phyloP scores from a whole-genome alignment of 2,888 invertebrate species.

The Epiblema foenella region DNA sequence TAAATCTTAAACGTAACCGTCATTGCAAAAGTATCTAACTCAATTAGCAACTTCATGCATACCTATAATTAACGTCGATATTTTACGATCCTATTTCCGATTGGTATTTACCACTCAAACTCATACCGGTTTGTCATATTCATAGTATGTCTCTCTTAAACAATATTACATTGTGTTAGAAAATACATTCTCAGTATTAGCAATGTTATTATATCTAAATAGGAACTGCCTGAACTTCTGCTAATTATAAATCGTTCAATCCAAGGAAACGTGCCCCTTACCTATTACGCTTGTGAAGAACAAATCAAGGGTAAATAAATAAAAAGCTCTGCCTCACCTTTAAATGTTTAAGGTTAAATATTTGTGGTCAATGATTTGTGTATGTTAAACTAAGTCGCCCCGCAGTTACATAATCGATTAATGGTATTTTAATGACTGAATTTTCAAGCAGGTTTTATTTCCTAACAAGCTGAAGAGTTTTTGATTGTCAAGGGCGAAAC shows the following conservation, averaged over 20 bases:
- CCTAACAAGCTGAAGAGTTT: constrained; percentile 3
- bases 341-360: constrained; percentile 20
- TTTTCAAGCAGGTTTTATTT: constrained; percentile 43
- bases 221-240: no score
- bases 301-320: not conserved
- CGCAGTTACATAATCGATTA: constrained; percentile 43
- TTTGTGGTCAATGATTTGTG: constrained; percentile 19
- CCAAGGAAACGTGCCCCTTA: no score
- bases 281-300: no score
- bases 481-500: constrained; percentile 11
- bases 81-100: not conserved
- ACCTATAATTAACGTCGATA: not conserved
- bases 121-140: no score
- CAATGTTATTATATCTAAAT: no score
- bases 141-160: no score
- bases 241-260: no score
- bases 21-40: constrained; percentile 9
- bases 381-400: constrained; percentile 25
- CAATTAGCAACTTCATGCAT: not conserved
- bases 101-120: no score
- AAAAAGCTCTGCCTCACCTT: not conserved
- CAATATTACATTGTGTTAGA: no score
- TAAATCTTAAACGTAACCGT: constrained; percentile 6
- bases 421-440: constrained; percentile 47
- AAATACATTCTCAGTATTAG: no score